phyloP scores from a whole-genome alignment of 2,113 vertebrate species.

The Dromaius novaehollandiae region DNA sequence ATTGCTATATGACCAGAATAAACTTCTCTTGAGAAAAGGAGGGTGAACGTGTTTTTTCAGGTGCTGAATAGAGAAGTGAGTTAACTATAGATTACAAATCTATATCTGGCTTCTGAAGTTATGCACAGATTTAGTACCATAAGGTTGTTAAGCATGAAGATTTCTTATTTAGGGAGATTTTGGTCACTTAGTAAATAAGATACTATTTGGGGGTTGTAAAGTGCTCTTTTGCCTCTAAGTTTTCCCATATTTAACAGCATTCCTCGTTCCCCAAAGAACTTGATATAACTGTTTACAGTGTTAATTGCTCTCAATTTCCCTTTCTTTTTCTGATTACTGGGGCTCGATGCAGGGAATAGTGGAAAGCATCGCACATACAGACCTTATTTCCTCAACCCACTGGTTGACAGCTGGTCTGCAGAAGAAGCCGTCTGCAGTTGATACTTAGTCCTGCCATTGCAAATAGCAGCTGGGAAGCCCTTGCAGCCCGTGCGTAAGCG shows the following conservation, averaged over 20 bases:
- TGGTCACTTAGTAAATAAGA: neutral
- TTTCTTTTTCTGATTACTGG: neutral
- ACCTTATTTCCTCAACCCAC: neutral
- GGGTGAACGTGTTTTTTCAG: neutral
- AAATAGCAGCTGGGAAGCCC: no score
- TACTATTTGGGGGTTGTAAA: neutral
- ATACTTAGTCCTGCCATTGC: neutral
- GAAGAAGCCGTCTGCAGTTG: neutral
- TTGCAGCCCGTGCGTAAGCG: neutral
- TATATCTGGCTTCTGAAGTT: neutral
- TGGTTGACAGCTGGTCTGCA: neutral
- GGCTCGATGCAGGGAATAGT: neutral
- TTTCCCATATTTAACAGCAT: neutral
- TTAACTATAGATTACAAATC: constrained; percentile 12
- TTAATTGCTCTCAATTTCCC: neutral
- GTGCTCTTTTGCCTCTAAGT: neutral
- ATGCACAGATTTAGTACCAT: neutral
- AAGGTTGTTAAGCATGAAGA: neutral
- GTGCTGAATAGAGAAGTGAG: neutral
- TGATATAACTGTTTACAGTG: neutral
- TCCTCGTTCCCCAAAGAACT: neutral
- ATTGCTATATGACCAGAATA: constrained; percentile 22
- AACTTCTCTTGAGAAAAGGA: constrained; percentile 1
- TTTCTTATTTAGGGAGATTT: neutral
- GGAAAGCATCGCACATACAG: neutral